These are phyloP conservation scores for Cyanistes caeruleus DNA, from an alignment of 2,113 vertebrate genomes.

Conservation along the genomic window DNA sequence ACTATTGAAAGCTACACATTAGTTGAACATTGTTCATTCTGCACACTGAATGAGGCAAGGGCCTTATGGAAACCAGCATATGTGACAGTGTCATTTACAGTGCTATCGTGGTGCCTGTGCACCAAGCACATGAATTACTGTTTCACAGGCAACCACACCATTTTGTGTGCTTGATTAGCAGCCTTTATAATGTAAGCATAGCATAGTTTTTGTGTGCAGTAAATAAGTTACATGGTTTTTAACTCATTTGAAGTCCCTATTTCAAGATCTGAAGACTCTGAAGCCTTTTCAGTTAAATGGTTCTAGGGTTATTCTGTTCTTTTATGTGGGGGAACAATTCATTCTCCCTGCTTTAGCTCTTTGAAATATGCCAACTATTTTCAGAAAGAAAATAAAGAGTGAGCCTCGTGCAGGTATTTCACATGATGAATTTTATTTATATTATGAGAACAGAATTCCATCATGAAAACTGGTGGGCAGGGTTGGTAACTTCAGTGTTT, in stretches of 20 bases:
- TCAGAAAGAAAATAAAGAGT: background rate
- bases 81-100: slow-evolving; percentile 52
- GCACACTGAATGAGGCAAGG: slow-evolving; percentile 1
- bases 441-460: background rate
- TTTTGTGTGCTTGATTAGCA: slow-evolving; percentile 48
- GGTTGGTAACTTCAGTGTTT: background rate
- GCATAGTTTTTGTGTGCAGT: slow-evolving; percentile 31
- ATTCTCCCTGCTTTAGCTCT: background rate
- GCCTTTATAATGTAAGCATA: slow-evolving; percentile 24
- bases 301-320: background rate
- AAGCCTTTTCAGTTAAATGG: slow-evolving; percentile 8
- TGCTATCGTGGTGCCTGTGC: background rate
- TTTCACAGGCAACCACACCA: slow-evolving; percentile 39
- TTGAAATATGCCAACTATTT: background rate
- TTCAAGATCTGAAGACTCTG: slow-evolving; percentile 21
- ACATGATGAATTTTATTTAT: background rate
- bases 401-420: background rate
- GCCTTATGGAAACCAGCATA: slow-evolving; percentile 21
- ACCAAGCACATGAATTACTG: slow-evolving; percentile 18
- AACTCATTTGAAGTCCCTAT: slow-evolving; percentile 21
- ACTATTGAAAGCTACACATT: slow-evolving; percentile 41
- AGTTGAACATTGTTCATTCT: slow-evolving; percentile 44
- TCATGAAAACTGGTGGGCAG: background rate
- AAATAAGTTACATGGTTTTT: slow-evolving; percentile 51
- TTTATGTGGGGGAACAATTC: background rate